Conservation (phyloP, 2,888 invertebrate genomes). For the Microctonus aethiopoides region DNA sequence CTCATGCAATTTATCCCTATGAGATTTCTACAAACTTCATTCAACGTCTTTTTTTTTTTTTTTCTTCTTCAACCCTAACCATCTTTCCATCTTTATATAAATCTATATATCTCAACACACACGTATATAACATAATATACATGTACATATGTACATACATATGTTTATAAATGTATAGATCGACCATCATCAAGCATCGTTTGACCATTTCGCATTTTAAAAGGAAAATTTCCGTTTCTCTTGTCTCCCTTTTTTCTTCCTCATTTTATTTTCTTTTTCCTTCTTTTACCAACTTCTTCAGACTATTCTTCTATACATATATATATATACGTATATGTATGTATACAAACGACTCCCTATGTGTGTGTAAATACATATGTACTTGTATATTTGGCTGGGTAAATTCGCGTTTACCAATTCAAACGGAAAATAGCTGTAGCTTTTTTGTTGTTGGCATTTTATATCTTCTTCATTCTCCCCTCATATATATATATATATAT, state of each 20-base stretch:
- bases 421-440: slow-evolving; percentile 66
- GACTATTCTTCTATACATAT: too few species aligned
- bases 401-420: slow-evolving; percentile 54
- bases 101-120: too few species aligned
- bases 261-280: slow-evolving; percentile 20
- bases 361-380: too few species aligned
- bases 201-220: slow-evolving; percentile 65
- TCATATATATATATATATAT: too few species aligned
- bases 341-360: too few species aligned
- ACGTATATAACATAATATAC: too few species aligned
- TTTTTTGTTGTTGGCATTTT: slow-evolving; percentile 64
- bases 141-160: too few species aligned
- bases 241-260: slow-evolving; percentile 37
- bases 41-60: slow-evolving; percentile 37
- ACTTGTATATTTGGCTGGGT: too few species aligned
- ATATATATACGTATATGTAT: too few species aligned
- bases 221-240: slow-evolving; percentile 65
- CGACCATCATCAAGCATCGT: slow-evolving; percentile 50
- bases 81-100: too few species aligned
- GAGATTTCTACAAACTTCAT: slow-evolving; percentile 31
- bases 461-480: neutral
- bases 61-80: too few species aligned
- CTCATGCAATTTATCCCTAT: slow-evolving; percentile 40
- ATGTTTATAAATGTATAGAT: slow-evolving; percentile 57
- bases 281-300: slow-evolving; percentile 38